Evolutionary conservation across 2,113 vertebrate genomes (phyloP).

Genomic region (Ciconia boyciana): DNA sequence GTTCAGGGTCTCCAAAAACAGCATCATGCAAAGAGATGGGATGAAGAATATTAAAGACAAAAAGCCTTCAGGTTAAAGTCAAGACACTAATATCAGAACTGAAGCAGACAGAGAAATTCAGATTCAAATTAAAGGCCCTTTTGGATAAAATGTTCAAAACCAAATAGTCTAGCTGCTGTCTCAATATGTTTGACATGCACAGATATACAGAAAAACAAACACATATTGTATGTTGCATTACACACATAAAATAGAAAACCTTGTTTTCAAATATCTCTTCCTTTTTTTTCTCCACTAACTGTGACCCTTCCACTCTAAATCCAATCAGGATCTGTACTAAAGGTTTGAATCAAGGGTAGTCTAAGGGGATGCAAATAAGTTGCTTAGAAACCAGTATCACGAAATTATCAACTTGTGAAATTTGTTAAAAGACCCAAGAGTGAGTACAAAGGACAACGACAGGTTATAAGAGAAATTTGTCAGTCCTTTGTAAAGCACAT

Average conservation of each 20-base stretch:
- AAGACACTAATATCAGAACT: not conserved
- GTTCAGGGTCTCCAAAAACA: not conserved
- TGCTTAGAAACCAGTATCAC: not conserved
- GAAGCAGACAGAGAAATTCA: not conserved
- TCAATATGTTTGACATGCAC: not conserved
- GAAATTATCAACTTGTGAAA: not conserved
- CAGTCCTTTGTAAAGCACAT: not conserved
- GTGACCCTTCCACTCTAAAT: not conserved
- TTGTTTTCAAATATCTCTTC: not conserved
- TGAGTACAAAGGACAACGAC: not conserved
- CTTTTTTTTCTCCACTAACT: not conserved
- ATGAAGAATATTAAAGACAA: conserved; percentile 48
- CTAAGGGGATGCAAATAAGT: not conserved
- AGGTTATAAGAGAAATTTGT: conserved; percentile 14
- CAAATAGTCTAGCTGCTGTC: not conserved
- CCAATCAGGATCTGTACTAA: not conserved
- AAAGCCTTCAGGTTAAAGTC: conserved; percentile 26
- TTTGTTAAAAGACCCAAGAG: not conserved
- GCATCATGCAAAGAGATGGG: conserved; percentile 23
- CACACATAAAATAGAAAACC: not conserved
- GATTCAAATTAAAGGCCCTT: not conserved
- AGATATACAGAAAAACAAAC: not conserved
- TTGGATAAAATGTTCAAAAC: not conserved
- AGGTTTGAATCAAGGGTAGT: not conserved
- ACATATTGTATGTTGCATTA: not conserved